phyloP scores from a whole-genome alignment of 2,888 invertebrate species.

The Apamea monoglypha region DNA sequence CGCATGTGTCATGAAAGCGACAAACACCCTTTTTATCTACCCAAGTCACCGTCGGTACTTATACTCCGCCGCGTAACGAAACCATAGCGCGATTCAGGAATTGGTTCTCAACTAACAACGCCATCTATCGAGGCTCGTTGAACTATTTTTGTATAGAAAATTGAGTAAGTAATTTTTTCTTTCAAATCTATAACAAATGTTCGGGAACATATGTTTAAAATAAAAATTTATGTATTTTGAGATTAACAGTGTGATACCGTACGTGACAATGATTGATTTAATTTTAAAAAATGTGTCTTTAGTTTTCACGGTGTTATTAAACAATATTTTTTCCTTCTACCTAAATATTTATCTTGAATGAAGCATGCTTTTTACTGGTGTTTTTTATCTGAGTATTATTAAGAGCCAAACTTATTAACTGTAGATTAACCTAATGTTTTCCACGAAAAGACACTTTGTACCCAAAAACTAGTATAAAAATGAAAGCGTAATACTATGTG shows the following conservation, averaged over 20 bases:
- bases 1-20: slow-evolving; percentile 92
- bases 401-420: not conserved
- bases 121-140: slow-evolving; percentile 62
- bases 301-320: not conserved
- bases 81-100: slow-evolving; percentile 62
- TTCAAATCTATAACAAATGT: not conserved
- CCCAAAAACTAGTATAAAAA: not conserved
- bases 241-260: not conserved
- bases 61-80: slow-evolving; percentile 31
- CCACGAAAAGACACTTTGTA: not conserved
- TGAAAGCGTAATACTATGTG: not conserved
- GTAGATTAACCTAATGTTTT: not conserved
- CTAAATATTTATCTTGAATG: not conserved
- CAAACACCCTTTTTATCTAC: slow-evolving; percentile 92
- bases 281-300: not conserved
- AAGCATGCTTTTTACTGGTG: not conserved
- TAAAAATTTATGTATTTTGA: not conserved
- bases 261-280: not conserved
- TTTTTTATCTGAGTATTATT: not conserved
- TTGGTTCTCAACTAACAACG: slow-evolving; percentile 47
- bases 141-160: slow-evolving; percentile 11
- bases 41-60: accelerated
- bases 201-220: not conserved
- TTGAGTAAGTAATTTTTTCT: not conserved
- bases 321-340: not conserved